Base-by-base conservation (phyloP, 30 jellyfish, hydroid and myxozoan genomes). In the Nemopilema nomurai region DNA sequence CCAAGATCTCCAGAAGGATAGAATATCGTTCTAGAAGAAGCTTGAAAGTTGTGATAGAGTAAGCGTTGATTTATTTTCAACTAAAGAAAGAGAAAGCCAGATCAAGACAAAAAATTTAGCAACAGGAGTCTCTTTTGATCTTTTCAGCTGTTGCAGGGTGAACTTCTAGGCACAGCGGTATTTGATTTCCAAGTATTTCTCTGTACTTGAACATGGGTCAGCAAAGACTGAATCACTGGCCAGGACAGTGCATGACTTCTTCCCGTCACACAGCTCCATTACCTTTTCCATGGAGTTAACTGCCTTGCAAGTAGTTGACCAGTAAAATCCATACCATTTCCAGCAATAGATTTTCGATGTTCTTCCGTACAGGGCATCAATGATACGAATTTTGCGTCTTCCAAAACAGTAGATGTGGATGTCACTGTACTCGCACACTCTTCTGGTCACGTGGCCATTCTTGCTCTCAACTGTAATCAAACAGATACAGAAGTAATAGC, bases 161-260 rank as follows among this genome's bases (percentile, higher is more conserved):
- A 3, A 13, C 13, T 3, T 41, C n/a, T n/a, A n/a, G n/a, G n/a
- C 31, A 28, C 91, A 82, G 1, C 28, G 53, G 77, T 82, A 82
- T 50, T 82, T 69, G 57, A 82, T 49, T 69, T 69, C 91, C 41
- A 82, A 69, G 71, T 82, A 82, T 30, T 82, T 82, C 67, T 51
- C 74, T 7, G 78, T 62, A 21, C 65, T 32, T 28, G 24, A 33
- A 28, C 91, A 82, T 1, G 91, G 91, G 69, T 82, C 84, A 1
- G 84, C 78, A 69, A 82, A 82, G 23, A 82, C 84, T 50, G 22
- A 17, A 52, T 82, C 29, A 21, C 49, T 70, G 28, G 91, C 91
- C 3, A 21, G 16, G 23, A 82, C 30, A 0, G 65, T 22, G 69
- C 91, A 82, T 8, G 71, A 21, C 52, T 9, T 18, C 67, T 70